Evolutionary conservation across 2,888 invertebrate species (phyloP).

Genomic region (Drosophila borborema): DNA sequence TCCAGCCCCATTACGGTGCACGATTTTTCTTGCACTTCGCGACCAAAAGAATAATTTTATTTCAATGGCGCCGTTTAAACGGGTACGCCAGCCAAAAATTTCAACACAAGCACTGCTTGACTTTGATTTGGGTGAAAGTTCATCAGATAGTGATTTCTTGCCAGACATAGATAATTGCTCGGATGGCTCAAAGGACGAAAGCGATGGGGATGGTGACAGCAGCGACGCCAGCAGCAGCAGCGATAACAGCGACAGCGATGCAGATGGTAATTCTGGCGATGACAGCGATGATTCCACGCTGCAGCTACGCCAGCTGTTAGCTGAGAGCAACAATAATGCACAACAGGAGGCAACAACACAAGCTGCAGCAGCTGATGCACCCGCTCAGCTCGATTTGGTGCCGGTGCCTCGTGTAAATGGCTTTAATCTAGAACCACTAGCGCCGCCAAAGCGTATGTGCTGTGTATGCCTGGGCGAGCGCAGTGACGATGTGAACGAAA

Average conservation of each 20-base stretch:
- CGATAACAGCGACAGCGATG: slow-evolving; percentile 66
- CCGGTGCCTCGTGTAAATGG: slow-evolving; percentile 47
- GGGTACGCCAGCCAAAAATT: slow-evolving; percentile 88
- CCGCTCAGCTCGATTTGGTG: slow-evolving; percentile 23
- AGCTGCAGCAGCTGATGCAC: slow-evolving; percentile 2
- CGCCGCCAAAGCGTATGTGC: slow-evolving; percentile 92
- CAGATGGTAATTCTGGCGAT: slow-evolving; percentile 64
- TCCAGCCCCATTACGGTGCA: slow-evolving; percentile 29
- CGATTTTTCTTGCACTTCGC: slow-evolving; percentile 23
- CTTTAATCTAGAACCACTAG: slow-evolving; percentile 42
- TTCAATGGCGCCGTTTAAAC: slow-evolving; percentile 79
- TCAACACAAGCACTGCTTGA: slow-evolving; percentile 91
- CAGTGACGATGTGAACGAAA: slow-evolving; percentile 97
- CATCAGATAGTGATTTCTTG: slow-evolving; percentile 97
- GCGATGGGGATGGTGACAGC: slow-evolving; percentile 87
- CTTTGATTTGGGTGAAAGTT: slow-evolving; percentile 95
- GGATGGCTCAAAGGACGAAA: slow-evolving; percentile 86
- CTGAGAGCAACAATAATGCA: slow-evolving; percentile 60
- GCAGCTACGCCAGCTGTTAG: slow-evolving; percentile 73
- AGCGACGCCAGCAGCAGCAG: slow-evolving; percentile 77
- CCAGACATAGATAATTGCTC: slow-evolving; percentile 91
- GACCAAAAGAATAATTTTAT: slow-evolving; percentile 31
- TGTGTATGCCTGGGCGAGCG: slow-evolving; percentile 96
- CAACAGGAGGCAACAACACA: slow-evolving; percentile 9
- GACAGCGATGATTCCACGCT: slow-evolving; percentile 81